Evolutionary conservation across 1,140 invertebrate genomes (phyloP).

Genomic region (Luehdorfia chinensis): DNA sequence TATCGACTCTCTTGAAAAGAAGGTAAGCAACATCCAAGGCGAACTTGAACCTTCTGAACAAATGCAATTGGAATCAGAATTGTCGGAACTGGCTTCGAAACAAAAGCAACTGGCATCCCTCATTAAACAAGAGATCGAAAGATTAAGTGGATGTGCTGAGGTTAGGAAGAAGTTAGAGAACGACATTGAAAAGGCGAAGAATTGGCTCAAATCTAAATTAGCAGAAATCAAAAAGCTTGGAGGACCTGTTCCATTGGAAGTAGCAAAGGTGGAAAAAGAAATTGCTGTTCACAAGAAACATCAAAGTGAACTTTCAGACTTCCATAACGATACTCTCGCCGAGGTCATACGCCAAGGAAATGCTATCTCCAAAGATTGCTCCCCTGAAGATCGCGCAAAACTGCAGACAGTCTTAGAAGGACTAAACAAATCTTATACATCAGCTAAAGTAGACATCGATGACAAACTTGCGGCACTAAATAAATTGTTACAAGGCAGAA

Average conservation of each 20-base stretch:
- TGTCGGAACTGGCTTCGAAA: conserved; percentile 82
- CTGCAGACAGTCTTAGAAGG: conserved; percentile 83
- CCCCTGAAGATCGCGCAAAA: conserved; percentile 82
- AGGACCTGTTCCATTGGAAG: conserved; percentile 85
- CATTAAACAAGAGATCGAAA: conserved; percentile 85
- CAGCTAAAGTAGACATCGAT: conserved; percentile 83
- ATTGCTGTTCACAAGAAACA: conserved; percentile 85
- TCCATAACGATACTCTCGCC: conserved; percentile 85
- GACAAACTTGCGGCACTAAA: conserved; percentile 85
- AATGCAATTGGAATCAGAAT: conserved; percentile 82
- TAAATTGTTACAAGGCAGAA: conserved; percentile 86
- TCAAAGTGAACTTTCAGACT: conserved; percentile 86
- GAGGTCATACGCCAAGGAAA: conserved; percentile 87
- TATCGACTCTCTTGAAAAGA: conserved; percentile 88
- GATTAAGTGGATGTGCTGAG: conserved; percentile 81
- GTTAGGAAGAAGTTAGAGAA: conserved; percentile 86
- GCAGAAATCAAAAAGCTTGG: conserved; percentile 86
- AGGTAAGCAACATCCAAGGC: conserved; percentile 88
- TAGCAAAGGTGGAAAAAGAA: conserved; percentile 86
- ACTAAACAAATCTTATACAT: conserved; percentile 83
- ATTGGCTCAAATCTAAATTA: conserved; percentile 87
- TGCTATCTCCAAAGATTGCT: conserved; percentile 88
- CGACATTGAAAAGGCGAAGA: conserved; percentile 85
- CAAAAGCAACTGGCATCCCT: conserved; percentile 84
- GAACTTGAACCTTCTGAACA: conserved; percentile 90